Percentiles rank a stretch among this genome's conserved stretches.
Evolutionary conservation across 2,888 invertebrate species (phyloP).

Genomic region (Conomelus anceps): DNA sequence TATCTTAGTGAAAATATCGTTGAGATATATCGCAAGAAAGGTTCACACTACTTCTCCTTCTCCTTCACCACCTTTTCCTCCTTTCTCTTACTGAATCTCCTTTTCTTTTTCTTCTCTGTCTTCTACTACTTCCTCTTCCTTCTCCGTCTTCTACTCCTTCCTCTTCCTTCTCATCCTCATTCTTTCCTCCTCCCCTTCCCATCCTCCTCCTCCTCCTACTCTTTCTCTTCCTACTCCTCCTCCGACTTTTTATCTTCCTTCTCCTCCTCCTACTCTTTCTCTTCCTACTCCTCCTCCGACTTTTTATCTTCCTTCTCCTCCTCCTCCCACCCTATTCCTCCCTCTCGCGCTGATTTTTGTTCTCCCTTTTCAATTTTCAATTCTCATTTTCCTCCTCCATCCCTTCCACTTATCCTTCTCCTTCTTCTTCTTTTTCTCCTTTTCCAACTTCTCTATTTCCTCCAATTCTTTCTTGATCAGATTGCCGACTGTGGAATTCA

Average conservation of each 20-base stretch:
- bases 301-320: not conserved
- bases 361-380: not conserved
- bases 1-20: too few relatives aligned
- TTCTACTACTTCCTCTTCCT: not conserved
- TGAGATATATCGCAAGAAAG: too few relatives aligned
- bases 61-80: not conserved
- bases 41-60: not conserved
- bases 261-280: not conserved
- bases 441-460: not conserved
- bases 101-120: not conserved
- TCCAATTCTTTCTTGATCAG: not conserved
- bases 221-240: not conserved
- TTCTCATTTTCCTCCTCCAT: not conserved
- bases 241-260: not conserved
- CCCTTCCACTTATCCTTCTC: not conserved
- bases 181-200: not conserved
- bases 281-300: not conserved
- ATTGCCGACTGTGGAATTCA: not conserved
- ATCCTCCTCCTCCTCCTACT: not conserved
- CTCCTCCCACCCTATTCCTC: not conserved
- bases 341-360: not conserved
- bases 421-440: not conserved
- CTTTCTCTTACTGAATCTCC: not conserved
- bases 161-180: not conserved
- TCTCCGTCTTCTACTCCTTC: constrained; percentile 1